Evolutionary conservation across 2,113 vertebrate genomes (phyloP), one percentile per base, ranked within the genome.

Genomic region (Otocyon megalotis): DNA sequence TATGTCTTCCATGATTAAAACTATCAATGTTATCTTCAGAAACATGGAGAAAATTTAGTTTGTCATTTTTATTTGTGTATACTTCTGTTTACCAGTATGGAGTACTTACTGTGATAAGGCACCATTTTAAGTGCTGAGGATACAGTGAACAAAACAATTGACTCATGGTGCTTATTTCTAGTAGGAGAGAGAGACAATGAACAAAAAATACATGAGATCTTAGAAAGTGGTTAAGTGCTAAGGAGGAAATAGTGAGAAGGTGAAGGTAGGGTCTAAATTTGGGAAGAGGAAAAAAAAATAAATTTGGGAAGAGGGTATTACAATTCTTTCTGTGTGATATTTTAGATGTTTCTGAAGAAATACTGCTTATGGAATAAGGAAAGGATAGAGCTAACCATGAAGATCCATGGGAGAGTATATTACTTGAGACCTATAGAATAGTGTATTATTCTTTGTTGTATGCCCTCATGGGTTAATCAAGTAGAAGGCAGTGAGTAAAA

Each of bases 281-380:
- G 35, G 43, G 79, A 83, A 83, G 56, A 83, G 17, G 48, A n/a
- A n/a, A n/a, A n/a, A n/a, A n/a, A n/a, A n/a, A n/a, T 89, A 32
- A 83, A 83, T 14, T 54, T 56, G 35, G 43, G 79, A 83, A 83
- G 56, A 83, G 17, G 48, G 35, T 53, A 65, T 54, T 93, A 81
- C 62, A 89, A 60, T n/a, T n/a, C 19, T 56, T 67, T 63, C 3
- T 89, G 82, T 85, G 9, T 89, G 54, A 63, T 65, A 88, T 22
- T 88, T 94, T 89, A 94, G 67, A 74, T 54, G 63, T 13, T 60
- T 72, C 32, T 65, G 28, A 65, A 94, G 58, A 94, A 83, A 74
- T 30, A 48, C 76, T 67, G 28, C 79, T 83, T 86, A 65, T 74
- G n/a, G 91, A 56, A 16, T 90, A 83, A 76, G 56, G 19, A 43